Conservation (phyloP, 2,113 vertebrate species). For the Alectura lathami region DNA sequence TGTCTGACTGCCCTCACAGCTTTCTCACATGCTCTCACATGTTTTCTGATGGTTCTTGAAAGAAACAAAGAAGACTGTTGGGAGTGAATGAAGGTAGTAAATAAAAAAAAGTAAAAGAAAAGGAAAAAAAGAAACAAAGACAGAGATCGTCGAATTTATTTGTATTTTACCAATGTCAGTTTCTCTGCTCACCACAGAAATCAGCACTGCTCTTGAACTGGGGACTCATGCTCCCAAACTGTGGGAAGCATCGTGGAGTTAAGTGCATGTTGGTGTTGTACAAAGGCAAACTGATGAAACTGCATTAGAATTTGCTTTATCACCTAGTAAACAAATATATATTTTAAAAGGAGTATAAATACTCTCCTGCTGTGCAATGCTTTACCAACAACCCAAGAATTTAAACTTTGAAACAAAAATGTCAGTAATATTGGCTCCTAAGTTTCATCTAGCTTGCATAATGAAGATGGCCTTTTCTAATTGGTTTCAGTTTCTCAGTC, state of each 20-base stretch:
- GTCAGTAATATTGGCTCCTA: accelerated
- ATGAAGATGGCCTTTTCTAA: background rate
- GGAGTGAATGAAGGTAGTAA: background rate
- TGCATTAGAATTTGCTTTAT: background rate
- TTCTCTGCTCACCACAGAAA: background rate
- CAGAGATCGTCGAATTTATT: background rate
- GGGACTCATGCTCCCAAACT: background rate
- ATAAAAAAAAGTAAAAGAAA: background rate
- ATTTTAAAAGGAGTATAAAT: background rate
- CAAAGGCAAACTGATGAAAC: background rate
- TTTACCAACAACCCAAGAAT: background rate
- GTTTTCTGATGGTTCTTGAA: background rate
- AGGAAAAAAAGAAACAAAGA: background rate
- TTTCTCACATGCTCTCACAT: no score
- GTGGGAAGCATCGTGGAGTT: accelerated
- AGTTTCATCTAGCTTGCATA: background rate
- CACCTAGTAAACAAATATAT: background rate
- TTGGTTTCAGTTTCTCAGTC: background rate
- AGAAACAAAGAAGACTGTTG: background rate
- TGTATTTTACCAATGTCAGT: background rate
- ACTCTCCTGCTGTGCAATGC: background rate
- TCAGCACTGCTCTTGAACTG: background rate
- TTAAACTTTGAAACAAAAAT: background rate
- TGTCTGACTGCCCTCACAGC: background rate
- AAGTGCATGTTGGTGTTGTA: background rate